Base-by-base conservation (phyloP, 2,113 vertebrate genomes). In the Hylia prasina region DNA sequence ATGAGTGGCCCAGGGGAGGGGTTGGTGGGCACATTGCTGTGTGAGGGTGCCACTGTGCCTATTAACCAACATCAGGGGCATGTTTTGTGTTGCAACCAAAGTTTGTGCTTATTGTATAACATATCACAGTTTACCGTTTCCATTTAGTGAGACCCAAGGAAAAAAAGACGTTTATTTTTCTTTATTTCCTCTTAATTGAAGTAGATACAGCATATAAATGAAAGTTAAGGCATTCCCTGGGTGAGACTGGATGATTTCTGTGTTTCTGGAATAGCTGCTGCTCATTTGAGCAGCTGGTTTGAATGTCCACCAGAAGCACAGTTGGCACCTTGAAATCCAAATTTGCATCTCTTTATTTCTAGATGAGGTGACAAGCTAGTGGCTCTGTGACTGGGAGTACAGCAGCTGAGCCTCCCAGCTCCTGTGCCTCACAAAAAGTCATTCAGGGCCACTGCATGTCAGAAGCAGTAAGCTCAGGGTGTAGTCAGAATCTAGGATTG, bases 21-120 rank as follows among this genome's bases (percentile, higher is more conserved):
- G 27, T 54, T 8, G 8, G 45, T 21, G 57, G 31, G 11, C 60
- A 51, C 5, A 12, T 10, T 0, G 0, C 33, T 31, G 11, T 40
- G 20, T 64, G 47, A 90, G 20, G 17, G 17, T 47, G 56, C 20
- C 23, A 21, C n/a, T 37, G 53, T 48, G 56, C 44, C n/a, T 10
- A 0, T 8, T 5, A 5, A 24, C 40, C 45, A 18, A 4, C 0
- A 0, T 1, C 7, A 6, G 39, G 71, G 19, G 5, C 15, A 20
- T 6, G 9, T 37, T 23, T 56, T 56, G 35, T 57, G 14, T 11
- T 44, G 39, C 5, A 2, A 30, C 25, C 6, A 4, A 65, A 54
- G 6, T 57, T 80, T 66, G 39, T 58, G 37, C 44, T 71, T 92
- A 23, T 4, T 0, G 0, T 39, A 7, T 27, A 23, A 30, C 15